Percentiles rank a stretch among this genome's conserved stretches.
Conservation (phyloP, 2,888 invertebrate species). For the Eugnorisma glareosa region DNA sequence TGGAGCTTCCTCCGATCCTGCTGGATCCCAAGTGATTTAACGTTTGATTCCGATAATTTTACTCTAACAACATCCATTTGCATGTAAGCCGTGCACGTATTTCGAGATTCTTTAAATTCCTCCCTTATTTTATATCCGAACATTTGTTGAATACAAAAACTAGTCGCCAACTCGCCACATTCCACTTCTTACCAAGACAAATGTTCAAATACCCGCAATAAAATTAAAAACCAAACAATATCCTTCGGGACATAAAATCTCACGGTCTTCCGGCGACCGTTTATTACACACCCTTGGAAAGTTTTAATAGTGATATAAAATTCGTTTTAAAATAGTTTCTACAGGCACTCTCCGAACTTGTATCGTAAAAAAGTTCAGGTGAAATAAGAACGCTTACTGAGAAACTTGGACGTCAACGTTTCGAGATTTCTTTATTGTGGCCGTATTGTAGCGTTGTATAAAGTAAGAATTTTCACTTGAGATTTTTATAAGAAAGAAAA, state of each 20-base stretch:
- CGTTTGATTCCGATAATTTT: neutral
- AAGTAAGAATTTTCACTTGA: slow-evolving; percentile 30
- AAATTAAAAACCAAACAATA: slow-evolving; percentile 58
- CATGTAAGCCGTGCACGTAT: neutral
- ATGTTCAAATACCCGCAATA: slow-evolving; percentile 44
- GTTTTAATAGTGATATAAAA: slow-evolving; percentile 83
- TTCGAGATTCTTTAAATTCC: slow-evolving; percentile 15
- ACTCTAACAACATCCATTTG: neutral
- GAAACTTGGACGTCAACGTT: slow-evolving; percentile 57
- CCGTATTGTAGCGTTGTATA: slow-evolving; percentile 50
- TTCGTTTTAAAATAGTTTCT: slow-evolving; percentile 82
- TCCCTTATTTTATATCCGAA: slow-evolving; percentile 22
- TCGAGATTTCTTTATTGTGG: slow-evolving; percentile 62
- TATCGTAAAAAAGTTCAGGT: slow-evolving; percentile 79
- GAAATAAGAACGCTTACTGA: slow-evolving; percentile 66
- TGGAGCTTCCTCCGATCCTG: neutral
- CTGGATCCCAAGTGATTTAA: slow-evolving; percentile 7
- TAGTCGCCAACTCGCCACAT: slow-evolving; percentile 7
- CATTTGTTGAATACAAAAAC: slow-evolving; percentile 13
- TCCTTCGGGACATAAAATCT: slow-evolving; percentile 49
- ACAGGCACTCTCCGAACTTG: slow-evolving; percentile 70
- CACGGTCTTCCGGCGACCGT: slow-evolving; percentile 35
- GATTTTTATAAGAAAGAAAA: slow-evolving; percentile 12
- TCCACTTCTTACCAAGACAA: slow-evolving; percentile 8
- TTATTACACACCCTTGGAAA: slow-evolving; percentile 71